phyloP scores from a whole-genome alignment of 2,113 vertebrate species.

The Tachycineta bicolor region DNA sequence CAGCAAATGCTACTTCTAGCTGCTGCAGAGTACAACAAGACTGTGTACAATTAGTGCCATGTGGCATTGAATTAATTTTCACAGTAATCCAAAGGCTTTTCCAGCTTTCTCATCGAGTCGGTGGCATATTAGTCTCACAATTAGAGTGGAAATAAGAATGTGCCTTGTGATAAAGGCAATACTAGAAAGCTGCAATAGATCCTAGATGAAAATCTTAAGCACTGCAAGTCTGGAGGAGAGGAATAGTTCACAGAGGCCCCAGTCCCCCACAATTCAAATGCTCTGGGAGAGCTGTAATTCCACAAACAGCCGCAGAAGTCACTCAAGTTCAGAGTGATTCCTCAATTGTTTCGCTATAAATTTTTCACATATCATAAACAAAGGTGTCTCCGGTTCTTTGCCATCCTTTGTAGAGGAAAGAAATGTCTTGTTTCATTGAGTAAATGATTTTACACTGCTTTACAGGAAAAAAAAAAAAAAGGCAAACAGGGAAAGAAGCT shows the following conservation, averaged over 20 bases:
- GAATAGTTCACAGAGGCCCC: background rate
- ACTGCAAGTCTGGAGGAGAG: fast-evolving
- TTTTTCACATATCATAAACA: background rate
- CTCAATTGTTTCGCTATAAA: background rate
- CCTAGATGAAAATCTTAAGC: background rate
- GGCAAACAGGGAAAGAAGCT: background rate
- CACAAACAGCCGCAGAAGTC: background rate
- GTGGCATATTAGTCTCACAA: background rate
- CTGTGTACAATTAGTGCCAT: background rate
- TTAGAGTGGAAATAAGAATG: background rate
- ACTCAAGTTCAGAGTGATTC: background rate
- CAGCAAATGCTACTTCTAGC: background rate
- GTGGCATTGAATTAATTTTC: background rate
- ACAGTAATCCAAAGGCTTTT: background rate
- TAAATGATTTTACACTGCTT: background rate
- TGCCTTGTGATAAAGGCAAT: background rate
- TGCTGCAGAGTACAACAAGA: background rate
- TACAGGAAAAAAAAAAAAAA: background rate
- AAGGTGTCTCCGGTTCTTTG: background rate
- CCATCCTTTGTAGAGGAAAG: background rate
- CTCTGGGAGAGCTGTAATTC: background rate
- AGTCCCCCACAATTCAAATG: background rate
- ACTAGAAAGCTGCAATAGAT: background rate
- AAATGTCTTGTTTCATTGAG: background rate
- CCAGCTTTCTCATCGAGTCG: background rate